These are phyloP conservation scores for Trematocara nigrifrons DNA, from an alignment of 2,113 vertebrate species.

Conservation along the genomic window DNA sequence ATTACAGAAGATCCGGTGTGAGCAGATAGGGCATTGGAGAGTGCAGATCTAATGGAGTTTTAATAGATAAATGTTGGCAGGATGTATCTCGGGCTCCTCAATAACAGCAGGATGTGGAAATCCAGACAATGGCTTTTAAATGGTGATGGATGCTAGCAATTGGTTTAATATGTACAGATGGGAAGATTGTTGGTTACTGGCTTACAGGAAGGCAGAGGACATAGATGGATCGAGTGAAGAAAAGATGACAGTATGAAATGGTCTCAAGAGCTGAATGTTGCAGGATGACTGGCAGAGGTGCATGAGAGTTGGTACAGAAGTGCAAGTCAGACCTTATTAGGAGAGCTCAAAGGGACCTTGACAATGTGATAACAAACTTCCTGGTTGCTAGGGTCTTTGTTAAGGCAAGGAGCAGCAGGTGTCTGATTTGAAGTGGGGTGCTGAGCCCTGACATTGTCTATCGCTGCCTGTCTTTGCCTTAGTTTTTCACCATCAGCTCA, in stretches of 20 bases:
- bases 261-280: not conserved
- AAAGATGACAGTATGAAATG: not conserved
- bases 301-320: not conserved
- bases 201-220: constrained; percentile 5
- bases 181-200: constrained; percentile 13
- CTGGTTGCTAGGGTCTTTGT: not conserved
- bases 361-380: constrained; percentile 26
- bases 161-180: constrained; percentile 22
- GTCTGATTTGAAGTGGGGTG: constrained; percentile 2
- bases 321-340: constrained; percentile 18
- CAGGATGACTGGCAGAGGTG: not conserved
- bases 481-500: not conserved
- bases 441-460: not conserved
- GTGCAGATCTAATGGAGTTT: constrained; percentile 49
- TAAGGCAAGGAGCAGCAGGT: not conserved
- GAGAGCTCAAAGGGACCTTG: constrained; percentile 10
- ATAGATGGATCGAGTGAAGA: not conserved
- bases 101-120: constrained; percentile 57
- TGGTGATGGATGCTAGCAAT: constrained; percentile 49
- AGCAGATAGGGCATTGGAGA: not conserved
- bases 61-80: constrained; percentile 64
- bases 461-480: not conserved
- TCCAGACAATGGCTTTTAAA: constrained; percentile 54
- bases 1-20: constrained; percentile 15
- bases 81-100: constrained; percentile 37